Base-by-base conservation (phyloP, 2,113 vertebrate species). In the Tonatia bakeri region DNA sequence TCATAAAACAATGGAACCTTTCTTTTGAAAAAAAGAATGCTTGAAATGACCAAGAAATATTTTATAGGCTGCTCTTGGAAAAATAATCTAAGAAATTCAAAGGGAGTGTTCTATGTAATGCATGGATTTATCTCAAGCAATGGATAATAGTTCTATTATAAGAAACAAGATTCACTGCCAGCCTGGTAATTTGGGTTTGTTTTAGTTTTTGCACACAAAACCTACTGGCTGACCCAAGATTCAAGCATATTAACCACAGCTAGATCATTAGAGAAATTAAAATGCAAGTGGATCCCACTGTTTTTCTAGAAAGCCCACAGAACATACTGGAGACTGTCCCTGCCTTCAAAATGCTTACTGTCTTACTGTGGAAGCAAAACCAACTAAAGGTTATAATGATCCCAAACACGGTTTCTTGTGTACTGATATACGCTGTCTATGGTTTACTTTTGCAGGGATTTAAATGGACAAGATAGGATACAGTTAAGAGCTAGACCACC, bases 171-270 rank as follows among this genome's bases (percentile, higher is more conserved):
- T 73, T 96, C n/a, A 0, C 59, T 9, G n/a, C 95, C 93, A 95
- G 80, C 75, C 80, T 95, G 92, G 93, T 97, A 97, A 81, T 87
- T 87, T 69, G 26, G 33, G 36, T 54, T 65, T 79, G 22, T 80
- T 93, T 93, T 59, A 28, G 72, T 61, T 77, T 91, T 95, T 72
- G 67, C n/a, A 56, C 5, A 75, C 43, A 92, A 0, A 72, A 31
- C 31, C n/a, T 43, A 70, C 20, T 69, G 70, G 31, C 45, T 69
- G 38, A 6, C 10, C 61, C 56, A 87, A 33, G 13, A 47, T 22
- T 26, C 12, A 73, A 69, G 15, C 47, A 73, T 17, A 52, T 50
- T 77, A 64, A 61, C 40, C 43, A 61, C n/a, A 91, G 36, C 5
- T 73, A 50, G 20, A 73, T 11, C 61, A 65, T 45, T 15, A 36